phyloP scores from a whole-genome alignment of 2,113 vertebrate species.

The Kobus ellipsiprymnus region DNA sequence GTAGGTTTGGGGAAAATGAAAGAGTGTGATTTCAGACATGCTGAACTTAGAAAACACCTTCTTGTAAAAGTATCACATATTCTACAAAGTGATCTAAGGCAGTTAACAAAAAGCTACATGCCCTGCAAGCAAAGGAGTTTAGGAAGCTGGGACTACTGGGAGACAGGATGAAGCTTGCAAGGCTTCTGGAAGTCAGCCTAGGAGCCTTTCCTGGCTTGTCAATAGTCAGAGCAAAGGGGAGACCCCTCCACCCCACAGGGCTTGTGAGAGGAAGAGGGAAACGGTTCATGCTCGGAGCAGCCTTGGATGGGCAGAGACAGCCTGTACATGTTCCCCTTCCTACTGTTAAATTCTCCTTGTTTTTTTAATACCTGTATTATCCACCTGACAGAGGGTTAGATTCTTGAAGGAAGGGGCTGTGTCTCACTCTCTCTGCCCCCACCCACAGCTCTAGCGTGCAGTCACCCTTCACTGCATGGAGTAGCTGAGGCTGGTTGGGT shows the following conservation, averaged over 20 bases:
- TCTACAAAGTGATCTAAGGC: not conserved
- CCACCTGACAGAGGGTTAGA: not conserved
- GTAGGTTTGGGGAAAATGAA: not conserved
- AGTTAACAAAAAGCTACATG: not conserved
- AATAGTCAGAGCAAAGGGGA: not conserved
- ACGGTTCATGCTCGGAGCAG: not conserved
- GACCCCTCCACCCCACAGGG: not conserved
- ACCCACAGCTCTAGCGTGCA: accelerated
- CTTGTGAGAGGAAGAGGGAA: accelerated
- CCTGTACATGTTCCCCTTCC: accelerated
- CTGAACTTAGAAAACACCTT: not conserved
- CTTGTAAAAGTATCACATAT: not conserved
- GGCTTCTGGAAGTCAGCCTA: not conserved
- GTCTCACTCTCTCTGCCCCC: not conserved
- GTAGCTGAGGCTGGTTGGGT: not conserved
- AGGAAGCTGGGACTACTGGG: not conserved
- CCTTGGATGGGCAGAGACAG: not conserved
- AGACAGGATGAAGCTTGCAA: not conserved
- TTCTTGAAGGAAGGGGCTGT: not conserved
- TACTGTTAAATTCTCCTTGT: not conserved
- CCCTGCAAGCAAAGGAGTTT: not conserved
- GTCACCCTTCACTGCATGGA: accelerated
- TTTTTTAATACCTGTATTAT: accelerated
- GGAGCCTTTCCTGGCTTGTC: not conserved
- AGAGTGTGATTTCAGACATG: too few species aligned